Conservation (phyloP, 2,888 invertebrate species). For the Teinopalpus imperialis region DNA sequence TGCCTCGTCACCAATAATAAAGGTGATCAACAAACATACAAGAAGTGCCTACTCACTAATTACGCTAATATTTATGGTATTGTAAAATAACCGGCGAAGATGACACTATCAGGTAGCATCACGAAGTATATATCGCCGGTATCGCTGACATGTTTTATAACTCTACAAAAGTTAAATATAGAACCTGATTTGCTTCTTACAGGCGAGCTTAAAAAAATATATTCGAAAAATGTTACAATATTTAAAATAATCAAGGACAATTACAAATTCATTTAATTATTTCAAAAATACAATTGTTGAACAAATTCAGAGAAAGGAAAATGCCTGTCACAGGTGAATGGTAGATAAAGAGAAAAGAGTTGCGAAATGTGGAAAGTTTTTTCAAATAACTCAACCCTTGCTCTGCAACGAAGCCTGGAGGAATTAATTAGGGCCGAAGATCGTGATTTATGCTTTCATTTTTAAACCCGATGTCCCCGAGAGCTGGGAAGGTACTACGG, state of each 20-base stretch:
- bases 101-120: too few species aligned
- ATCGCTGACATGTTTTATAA: too few species aligned
- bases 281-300: background rate
- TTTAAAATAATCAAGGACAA: background rate
- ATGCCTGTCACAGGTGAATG: slow-evolving; percentile 50
- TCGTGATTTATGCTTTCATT: slow-evolving; percentile 81
- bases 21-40: too few species aligned
- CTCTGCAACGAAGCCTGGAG: slow-evolving; percentile 64
- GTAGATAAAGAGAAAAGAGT: slow-evolving; percentile 55
- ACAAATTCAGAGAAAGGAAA: background rate
- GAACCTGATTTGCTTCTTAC: too few species aligned
- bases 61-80: too few species aligned
- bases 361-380: slow-evolving; percentile 60
- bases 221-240: too few species aligned
- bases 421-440: slow-evolving; percentile 81
- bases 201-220: too few species aligned
- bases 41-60: too few species aligned
- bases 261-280: background rate
- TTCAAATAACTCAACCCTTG: slow-evolving; percentile 62
- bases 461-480: slow-evolving; percentile 72
- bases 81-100: too few species aligned
- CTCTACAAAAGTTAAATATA: too few species aligned
- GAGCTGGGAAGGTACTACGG: slow-evolving; percentile 35
- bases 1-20: too few species aligned
- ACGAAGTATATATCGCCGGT: too few species aligned